These are phyloP conservation scores for Pipa parva DNA, from an alignment of 2,113 vertebrate species.

Conservation along the genomic window DNA sequence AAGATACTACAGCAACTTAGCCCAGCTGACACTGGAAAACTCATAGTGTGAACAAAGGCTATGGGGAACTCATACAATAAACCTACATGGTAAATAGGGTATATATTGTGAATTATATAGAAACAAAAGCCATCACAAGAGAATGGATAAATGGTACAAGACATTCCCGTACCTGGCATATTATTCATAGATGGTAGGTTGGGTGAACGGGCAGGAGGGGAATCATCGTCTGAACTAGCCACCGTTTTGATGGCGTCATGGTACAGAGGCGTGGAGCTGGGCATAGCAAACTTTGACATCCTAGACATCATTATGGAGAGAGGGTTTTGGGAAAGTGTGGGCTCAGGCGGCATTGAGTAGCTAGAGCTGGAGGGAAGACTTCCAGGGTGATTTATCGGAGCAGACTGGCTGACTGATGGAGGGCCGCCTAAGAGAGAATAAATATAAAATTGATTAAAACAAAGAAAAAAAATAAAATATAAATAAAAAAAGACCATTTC, in stretches of 20 bases:
- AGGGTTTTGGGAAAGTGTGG: slow-evolving; percentile 95
- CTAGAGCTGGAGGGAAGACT: slow-evolving; percentile 89
- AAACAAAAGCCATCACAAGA: background rate
- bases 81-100: no score
- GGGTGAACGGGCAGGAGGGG: slow-evolving; percentile 92
- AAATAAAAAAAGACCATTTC: background rate
- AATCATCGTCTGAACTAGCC: slow-evolving; percentile 96
- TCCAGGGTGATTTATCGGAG: slow-evolving; percentile 73
- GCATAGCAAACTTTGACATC: slow-evolving; percentile 99
- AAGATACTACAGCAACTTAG: no score
- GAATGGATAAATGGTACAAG: background rate
- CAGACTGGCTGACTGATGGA: slow-evolving; percentile 79
- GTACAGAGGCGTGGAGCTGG: slow-evolving; percentile 94
- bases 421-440: slow-evolving; percentile 69
- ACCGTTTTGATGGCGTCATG: slow-evolving; percentile 99
- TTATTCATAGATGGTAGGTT: slow-evolving; percentile 92
- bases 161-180: slow-evolving; percentile 72
- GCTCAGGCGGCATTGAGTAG: slow-evolving; percentile 95
- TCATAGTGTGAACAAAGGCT: no score
- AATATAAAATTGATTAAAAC: slow-evolving; percentile 4
- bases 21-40: no score
- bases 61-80: no score
- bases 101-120: no score
- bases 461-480: background rate
- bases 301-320: slow-evolving; percentile 99